Percentiles rank a stretch among this genome's conserved stretches.
These are phyloP conservation scores for Ephialtes manifestator DNA, from an alignment of 2,888 invertebrate species.

Conservation along the genomic window DNA sequence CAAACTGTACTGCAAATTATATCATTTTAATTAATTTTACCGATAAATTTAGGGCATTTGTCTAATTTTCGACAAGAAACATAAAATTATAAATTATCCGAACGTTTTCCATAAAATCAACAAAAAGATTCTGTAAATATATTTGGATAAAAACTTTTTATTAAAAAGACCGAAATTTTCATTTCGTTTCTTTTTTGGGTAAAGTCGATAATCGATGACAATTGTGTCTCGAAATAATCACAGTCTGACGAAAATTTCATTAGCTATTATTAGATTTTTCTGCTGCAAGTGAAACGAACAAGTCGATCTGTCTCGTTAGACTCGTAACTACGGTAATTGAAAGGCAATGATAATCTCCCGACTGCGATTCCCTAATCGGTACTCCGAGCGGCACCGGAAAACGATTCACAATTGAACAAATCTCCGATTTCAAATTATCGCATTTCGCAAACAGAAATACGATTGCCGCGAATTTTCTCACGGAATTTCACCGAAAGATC, in stretches of 20 bases:
- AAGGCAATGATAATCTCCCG: slow-evolving; percentile 21
- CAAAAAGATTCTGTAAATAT: no score
- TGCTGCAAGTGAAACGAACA: background rate
- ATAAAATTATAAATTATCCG: no score
- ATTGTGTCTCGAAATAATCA: background rate
- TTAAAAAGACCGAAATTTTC: no score
- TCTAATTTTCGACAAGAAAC: no score
- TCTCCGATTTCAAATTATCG: background rate
- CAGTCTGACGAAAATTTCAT: background rate
- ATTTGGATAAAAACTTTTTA: no score
- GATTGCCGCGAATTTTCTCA: background rate
- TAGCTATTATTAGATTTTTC: background rate
- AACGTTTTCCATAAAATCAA: no score
- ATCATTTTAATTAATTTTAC: no score
- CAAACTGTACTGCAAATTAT: no score
- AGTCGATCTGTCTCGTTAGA: slow-evolving; percentile 16
- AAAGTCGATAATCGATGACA: no score
- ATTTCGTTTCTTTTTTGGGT: no score
- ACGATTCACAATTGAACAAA: background rate
- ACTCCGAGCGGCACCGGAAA: slow-evolving; percentile 18
- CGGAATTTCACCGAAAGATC: background rate
- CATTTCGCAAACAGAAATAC: background rate
- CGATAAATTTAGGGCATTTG: no score
- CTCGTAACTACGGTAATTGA: slow-evolving; percentile 30
- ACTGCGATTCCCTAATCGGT: background rate